Base-by-base conservation (phyloP, 2,888 invertebrate genomes). In the Pharmacophagus antenor region DNA sequence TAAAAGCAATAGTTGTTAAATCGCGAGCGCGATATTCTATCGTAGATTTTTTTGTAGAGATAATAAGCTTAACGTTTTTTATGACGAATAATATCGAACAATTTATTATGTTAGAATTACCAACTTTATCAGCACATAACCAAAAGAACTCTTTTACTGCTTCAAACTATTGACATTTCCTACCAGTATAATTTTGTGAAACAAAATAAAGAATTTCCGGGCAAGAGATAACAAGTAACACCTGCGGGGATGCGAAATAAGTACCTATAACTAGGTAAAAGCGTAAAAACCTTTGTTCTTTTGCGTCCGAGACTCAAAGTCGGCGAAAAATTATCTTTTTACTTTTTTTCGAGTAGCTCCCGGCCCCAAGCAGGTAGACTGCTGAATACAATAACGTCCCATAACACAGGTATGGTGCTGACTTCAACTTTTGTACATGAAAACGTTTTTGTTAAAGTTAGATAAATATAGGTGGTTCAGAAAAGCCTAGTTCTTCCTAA, bases 291-390 rank as follows among this genome's bases (percentile, higher is more conserved):
- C 87, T 88, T 88, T 88, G 86, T 88, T 87, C 86, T 82, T 84
- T 81, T 80, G 76, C 80, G 79, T 73, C 73, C 73, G 76, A 76
- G 79, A 74, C 76, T 70, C 77, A 80, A 7, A 76, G 79, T 84
- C 79, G 73, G 80, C 87, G 82, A 82, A 87, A 86, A 85, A 84
- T 84, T 85, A 83, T 85, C 84, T 86, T 85, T 88, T 87, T 85
- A 79, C 82, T 86, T 82, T 88, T 86, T 86, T 84, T 82, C 70
- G 82, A 81, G 79, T 80, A 76, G 82, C 77, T 78, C 78, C 77
- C 79, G 73, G 73, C 73, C 82, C 72, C 73, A 81, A 78, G 80
- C 88, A 88, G 88, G 87, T 88, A 88, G 80, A 76, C 76, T 75
- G 76, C 77, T 77, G 78, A 76, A 79, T 81, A 84, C 81, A 82